A percentile compares a stretch with the other conserved stretches of the same genome.
These are phyloP conservation scores for Athalia cordata DNA, from an alignment of 2,888 invertebrate genomes.

Conservation along the genomic window DNA sequence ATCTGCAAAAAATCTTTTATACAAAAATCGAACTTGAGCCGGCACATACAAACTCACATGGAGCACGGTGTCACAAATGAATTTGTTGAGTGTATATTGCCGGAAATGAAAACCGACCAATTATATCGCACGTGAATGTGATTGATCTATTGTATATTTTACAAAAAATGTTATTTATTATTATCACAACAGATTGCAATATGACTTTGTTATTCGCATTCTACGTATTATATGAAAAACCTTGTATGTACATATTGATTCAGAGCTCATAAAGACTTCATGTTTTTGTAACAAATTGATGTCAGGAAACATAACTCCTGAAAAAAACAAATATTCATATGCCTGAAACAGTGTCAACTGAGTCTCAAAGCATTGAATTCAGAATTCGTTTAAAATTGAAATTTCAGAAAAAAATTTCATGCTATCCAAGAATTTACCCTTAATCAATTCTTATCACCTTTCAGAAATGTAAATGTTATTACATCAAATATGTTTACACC, in stretches of 20 bases:
- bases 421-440: no score
- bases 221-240: neutral
- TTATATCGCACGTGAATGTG: slow-evolving; percentile 14
- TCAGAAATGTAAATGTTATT: no score
- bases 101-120: slow-evolving; percentile 28
- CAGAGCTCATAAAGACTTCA: neutral
- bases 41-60: slow-evolving; percentile 38
- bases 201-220: neutral
- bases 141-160: slow-evolving; percentile 28
- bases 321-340: no score
- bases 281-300: neutral
- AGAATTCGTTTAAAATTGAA: no score
- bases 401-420: no score
- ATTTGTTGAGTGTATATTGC: slow-evolving; percentile 36
- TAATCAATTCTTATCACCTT: no score
- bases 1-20: slow-evolving; percentile 36
- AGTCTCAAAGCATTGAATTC: no score
- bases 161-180: slow-evolving; percentile 31
- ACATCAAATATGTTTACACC: no score
- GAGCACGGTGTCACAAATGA: slow-evolving; percentile 31
- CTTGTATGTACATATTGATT: neutral
- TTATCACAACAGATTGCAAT: slow-evolving; percentile 4
- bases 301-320: no score
- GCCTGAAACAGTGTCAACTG: no score
- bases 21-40: slow-evolving; percentile 36